A percentile compares a stretch with the other conserved stretches of the same genome.
phyloP scores from a whole-genome alignment of 2,113 vertebrate genomes.

The Corythoichthys haematopterus region DNA sequence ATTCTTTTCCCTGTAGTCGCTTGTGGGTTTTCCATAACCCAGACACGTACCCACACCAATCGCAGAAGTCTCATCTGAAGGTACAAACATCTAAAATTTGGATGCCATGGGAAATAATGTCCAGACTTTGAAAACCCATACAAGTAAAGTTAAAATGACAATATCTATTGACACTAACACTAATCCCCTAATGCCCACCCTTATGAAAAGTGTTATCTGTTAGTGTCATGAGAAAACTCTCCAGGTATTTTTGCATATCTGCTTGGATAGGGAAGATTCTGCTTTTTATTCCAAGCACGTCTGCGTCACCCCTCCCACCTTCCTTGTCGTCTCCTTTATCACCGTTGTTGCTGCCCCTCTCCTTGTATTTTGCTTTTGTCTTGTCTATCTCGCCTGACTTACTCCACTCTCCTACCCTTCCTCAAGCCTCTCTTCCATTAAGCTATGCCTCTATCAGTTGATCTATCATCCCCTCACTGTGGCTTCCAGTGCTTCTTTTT shows the following conservation, averaged over 20 bases:
- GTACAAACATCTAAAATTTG: constrained; percentile 37
- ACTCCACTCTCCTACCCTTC: constrained; percentile 6
- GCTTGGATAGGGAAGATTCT: constrained; percentile 12
- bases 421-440: constrained; percentile 3
- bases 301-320: background rate
- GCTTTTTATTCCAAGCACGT: constrained; percentile 8
- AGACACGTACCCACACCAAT: constrained; percentile 68
- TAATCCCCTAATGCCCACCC: background rate
- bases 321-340: constrained; percentile 1
- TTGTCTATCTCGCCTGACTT: constrained; percentile 12
- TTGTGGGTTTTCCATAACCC: constrained; percentile 82
- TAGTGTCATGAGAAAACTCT: background rate
- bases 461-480: constrained; percentile 22
- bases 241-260: constrained; percentile 10
- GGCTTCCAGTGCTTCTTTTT: constrained; percentile 16
- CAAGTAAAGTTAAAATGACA: background rate
- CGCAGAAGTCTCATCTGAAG: constrained; percentile 76
- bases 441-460: constrained; percentile 28
- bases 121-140: background rate
- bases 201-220: background rate
- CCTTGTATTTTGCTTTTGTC: constrained; percentile 3
- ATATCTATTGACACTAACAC: no score
- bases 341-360: background rate
- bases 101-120: background rate
- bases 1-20: constrained; percentile 61